phyloP scores from a whole-genome alignment of 2,888 invertebrate genomes.

The Parascotia fuliginaria region DNA sequence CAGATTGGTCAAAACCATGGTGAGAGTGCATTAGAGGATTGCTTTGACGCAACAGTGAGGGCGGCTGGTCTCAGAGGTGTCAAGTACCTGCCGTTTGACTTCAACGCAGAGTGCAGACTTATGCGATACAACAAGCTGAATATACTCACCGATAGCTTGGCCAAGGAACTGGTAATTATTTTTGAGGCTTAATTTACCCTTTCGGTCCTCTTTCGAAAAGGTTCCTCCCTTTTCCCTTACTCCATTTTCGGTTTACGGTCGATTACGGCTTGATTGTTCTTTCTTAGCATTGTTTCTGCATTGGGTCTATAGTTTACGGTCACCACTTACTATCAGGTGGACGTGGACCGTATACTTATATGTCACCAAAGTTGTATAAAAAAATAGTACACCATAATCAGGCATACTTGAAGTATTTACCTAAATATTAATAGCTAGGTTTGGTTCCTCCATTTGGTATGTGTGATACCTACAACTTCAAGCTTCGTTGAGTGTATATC shows the following conservation, averaged over 20 bases:
- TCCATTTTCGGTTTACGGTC: too few relatives aligned
- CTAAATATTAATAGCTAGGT: too few relatives aligned
- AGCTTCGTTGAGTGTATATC: too few relatives aligned
- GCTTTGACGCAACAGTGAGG: constrained; percentile 86
- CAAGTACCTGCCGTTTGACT: constrained; percentile 98
- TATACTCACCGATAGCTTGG: constrained; percentile 93
- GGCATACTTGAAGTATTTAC: too few relatives aligned
- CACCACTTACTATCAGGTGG: background rate
- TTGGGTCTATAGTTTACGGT: background rate
- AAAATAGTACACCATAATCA: background rate
- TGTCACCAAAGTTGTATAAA: too few relatives aligned
- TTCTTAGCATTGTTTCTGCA: background rate
- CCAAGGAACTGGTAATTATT: constrained; percentile 87
- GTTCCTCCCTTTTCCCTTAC: background rate
- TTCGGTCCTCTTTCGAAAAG: too few relatives aligned
- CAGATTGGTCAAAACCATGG: constrained; percentile 74
- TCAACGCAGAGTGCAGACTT: constrained; percentile 97
- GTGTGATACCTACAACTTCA: too few relatives aligned
- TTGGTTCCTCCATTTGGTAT: too few relatives aligned
- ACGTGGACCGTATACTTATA: background rate
- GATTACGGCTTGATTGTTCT: too few relatives aligned
- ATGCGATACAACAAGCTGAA: constrained; percentile 98
- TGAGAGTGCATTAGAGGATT: constrained; percentile 90
- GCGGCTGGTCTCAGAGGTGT: constrained; percentile 58
- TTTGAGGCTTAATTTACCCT: too few relatives aligned